Base-by-base conservation (phyloP, 2,113 vertebrate genomes). In the Corythoichthys haematopterus region DNA sequence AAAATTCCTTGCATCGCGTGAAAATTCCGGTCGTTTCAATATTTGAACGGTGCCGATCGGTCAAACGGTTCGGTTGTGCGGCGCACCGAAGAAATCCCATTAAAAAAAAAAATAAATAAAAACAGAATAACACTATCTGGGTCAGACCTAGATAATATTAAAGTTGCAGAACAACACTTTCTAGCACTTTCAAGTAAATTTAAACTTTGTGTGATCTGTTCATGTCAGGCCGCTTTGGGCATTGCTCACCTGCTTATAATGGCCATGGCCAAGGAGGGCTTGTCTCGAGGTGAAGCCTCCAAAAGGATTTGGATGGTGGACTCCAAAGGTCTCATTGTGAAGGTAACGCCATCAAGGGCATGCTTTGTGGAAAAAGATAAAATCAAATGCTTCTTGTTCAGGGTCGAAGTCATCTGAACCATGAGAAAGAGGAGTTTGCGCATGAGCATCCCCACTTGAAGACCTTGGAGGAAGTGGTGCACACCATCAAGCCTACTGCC, bases 291-390 rank as follows among this genome's bases (percentile, higher is more conserved):
- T 68, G 94, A 97, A 45, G 96, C 96, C 14, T 84, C 82, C 4
- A 94, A 91, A 84, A 96, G 88, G 89, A 97, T 98, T 83, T 98
- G 96, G 96, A 95, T 98, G 96, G 94, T 98, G 70, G 96, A 98
- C 74, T 98, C 96, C 46, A 97, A 90, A 75, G 96, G 96, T 38
- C 93, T 98, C 64, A 95, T 98, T 66, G 95, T 96, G 11, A 98
- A 98, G 96, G 96, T 98, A 91, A 70, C 20, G 20, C 43, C 20
- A 3, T 3, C 3, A 3, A 14, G n/a, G 15, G 46, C 6, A 28
- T 4, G n/a, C 40, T 45, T 61, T 28, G 11, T 2, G 40, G 6
- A 7, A 7, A 43, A 43, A 46, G 59, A 2, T 13, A 13, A 14
- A 56, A 36, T 10, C 57, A 48, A 8, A n/a, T 52, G 7, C 43